Evolutionary conservation across 2,113 vertebrate genomes (phyloP), one percentile per base, ranked within the genome.

Genomic region (Oostethus manadensis): DNA sequence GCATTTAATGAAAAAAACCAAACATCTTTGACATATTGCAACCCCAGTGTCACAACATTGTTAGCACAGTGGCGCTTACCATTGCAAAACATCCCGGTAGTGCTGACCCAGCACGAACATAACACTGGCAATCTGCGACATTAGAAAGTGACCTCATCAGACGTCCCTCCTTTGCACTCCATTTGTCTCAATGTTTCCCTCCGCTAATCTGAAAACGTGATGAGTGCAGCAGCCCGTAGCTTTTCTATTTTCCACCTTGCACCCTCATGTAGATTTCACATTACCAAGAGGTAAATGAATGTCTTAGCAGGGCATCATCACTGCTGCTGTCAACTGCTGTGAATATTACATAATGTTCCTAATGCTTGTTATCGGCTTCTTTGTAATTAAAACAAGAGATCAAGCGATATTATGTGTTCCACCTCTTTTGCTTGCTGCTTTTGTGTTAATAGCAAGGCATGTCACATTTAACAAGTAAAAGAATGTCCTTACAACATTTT

Each of bases 311-410:
- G 81, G 87, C 80, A 78, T 76, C 74, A 67, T 64, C 58, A 26
- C 70, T 66, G 75, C 62, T 69, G 69, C 76, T 83, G 83, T 85
- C 82, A 84, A 83, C 85, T 76, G 79, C 64, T 48, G 65, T 62
- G 74, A 82, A 85, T 87, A 89, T 88, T 87, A 77, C 82, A 85
- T 76, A 82, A 73, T 68, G 56, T 67, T 76, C 68, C 74, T 81
- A 81, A 84, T 76, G 73, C 75, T 68, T 63, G 73, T 74, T 78
- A 76, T 84, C 77, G 73, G 73, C 76, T 85, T 64, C 68, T 74
- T 76, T 72, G 72, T 87, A 86, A 89, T 89, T 86, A 86, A 86
- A 85, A 82, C 79, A 80, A 84, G 76, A 78, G 68, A 68, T 60
- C 70, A 63, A 64, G 68, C 76, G 80, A 84, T 56, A 80, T 81